Percentiles rank a stretch among this genome's conserved stretches.
Conservation (phyloP, 2,888 invertebrate genomes). For the Ophioninae sp. region DNA sequence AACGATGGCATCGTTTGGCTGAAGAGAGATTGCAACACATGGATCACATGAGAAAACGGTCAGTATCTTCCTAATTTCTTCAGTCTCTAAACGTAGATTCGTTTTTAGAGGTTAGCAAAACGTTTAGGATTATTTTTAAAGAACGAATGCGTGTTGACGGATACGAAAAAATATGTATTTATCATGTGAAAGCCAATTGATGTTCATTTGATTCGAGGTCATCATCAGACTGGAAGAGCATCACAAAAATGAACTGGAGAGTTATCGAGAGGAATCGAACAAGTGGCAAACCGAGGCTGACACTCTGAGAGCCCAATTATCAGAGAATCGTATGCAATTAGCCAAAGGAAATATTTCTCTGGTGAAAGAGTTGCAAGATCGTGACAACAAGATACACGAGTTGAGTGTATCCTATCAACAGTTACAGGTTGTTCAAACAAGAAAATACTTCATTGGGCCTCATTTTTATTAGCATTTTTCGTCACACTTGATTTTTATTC, state of each 20-base stretch:
- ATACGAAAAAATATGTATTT: neutral
- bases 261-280: conserved; percentile 85
- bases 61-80: conserved; percentile 30
- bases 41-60: conserved; percentile 83
- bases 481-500: neutral
- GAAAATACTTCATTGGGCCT: neutral
- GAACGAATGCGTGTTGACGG: neutral
- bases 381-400: conserved; percentile 82
- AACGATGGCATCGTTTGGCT: conserved; percentile 87
- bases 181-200: neutral
- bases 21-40: conserved; percentile 86
- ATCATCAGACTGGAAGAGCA: conserved; percentile 83
- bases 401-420: conserved; percentile 79
- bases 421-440: conserved; percentile 73
- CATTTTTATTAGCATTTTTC: conserved; percentile 9
- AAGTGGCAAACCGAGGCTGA: conserved; percentile 84
- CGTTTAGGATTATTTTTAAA: neutral
- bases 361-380: conserved; percentile 79
- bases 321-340: conserved; percentile 78
- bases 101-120: neutral
- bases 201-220: neutral
- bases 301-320: conserved; percentile 79
- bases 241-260: conserved; percentile 85
- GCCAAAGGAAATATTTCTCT: conserved; percentile 78
- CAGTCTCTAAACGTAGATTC: neutral